phyloP scores from a whole-genome alignment of 2,888 invertebrate genomes.

The Quadriops clusia region DNA sequence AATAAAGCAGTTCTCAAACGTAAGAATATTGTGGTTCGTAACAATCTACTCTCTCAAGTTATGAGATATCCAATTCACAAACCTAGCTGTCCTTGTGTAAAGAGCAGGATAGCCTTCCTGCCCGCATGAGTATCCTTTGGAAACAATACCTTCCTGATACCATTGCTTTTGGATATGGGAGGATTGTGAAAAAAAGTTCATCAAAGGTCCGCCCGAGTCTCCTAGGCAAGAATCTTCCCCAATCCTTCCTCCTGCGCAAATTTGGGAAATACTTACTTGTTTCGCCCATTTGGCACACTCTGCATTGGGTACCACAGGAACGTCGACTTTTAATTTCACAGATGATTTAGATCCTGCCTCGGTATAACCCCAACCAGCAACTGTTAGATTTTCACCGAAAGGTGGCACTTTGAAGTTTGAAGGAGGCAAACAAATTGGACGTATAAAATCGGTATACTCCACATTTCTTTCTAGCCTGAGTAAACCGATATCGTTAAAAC shows the following conservation, averaged over 20 bases:
- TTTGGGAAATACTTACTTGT: slow-evolving; percentile 31
- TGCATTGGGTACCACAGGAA: slow-evolving; percentile 44
- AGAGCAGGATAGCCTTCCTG: slow-evolving; percentile 48
- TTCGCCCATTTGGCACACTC: slow-evolving; percentile 36
- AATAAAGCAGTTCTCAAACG: no score
- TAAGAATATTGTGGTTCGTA: no score
- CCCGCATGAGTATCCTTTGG: slow-evolving; percentile 40
- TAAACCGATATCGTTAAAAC: slow-evolving; percentile 33
- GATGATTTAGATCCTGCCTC: slow-evolving; percentile 16
- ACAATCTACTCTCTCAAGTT: slow-evolving; percentile 12
- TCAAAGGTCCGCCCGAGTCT: slow-evolving; percentile 47
- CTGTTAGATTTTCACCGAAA: slow-evolving; percentile 24
- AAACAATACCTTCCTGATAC: slow-evolving; percentile 42
- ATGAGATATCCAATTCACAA: slow-evolving; percentile 46
- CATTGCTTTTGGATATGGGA: slow-evolving; percentile 34
- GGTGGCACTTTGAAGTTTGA: slow-evolving; percentile 21
- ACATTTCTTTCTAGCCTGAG: slow-evolving; percentile 38
- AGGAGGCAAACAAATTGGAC: slow-evolving; percentile 44
- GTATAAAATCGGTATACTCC: slow-evolving; percentile 38
- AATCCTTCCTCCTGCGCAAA: slow-evolving; percentile 57
- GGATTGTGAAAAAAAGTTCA: slow-evolving; percentile 39
- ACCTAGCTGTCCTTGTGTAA: slow-evolving; percentile 47
- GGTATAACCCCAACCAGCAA: slow-evolving; percentile 34
- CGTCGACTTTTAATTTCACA: slow-evolving; percentile 50
- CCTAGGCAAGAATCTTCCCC: slow-evolving; percentile 53